Evolutionary conservation across 2,888 invertebrate genomes (phyloP).

Genomic region (Oxycera nigricornis): DNA sequence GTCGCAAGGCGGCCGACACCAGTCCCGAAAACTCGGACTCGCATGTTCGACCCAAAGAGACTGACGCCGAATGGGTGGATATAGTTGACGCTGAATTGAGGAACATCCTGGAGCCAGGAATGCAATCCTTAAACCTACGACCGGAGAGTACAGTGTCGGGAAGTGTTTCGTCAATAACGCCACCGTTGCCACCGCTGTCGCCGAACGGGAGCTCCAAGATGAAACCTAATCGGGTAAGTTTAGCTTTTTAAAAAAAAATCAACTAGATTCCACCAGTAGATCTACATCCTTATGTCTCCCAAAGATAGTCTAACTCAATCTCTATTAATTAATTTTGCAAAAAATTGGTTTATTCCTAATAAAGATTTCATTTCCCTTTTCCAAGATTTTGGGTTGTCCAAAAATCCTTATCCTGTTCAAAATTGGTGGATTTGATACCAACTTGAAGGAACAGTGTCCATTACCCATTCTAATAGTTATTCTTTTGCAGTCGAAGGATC

Average conservation of each 20-base stretch:
- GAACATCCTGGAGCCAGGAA: constrained; percentile 77
- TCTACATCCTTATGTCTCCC: too few relatives aligned
- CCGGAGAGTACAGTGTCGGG: constrained; percentile 71
- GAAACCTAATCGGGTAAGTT: constrained; percentile 44
- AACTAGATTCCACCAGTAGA: too few relatives aligned
- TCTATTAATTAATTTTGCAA: too few relatives aligned
- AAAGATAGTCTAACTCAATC: too few relatives aligned
- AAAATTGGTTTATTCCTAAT: too few relatives aligned
- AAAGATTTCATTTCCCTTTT: too few relatives aligned
- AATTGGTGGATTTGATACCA: neutral
- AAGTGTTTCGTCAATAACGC: constrained; percentile 76
- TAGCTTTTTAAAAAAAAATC: too few relatives aligned
- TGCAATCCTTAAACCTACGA: constrained; percentile 69
- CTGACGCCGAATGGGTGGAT: constrained; percentile 82
- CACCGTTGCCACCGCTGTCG: constrained; percentile 78
- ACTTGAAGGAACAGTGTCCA: neutral
- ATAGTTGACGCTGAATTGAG: constrained; percentile 80
- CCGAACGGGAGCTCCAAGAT: constrained; percentile 66
- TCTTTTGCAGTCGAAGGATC: constrained; percentile 45
- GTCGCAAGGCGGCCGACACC: constrained; percentile 66
- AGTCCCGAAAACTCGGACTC: constrained; percentile 68
- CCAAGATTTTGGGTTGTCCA: too few relatives aligned
- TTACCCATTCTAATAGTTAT: neutral
- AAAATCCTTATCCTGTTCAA: neutral
- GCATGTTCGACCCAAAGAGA: constrained; percentile 57